Percentiles rank a stretch among this genome's conserved stretches.
Conservation (phyloP, 2,113 vertebrate genomes). For the Orientallactaga bullata region DNA sequence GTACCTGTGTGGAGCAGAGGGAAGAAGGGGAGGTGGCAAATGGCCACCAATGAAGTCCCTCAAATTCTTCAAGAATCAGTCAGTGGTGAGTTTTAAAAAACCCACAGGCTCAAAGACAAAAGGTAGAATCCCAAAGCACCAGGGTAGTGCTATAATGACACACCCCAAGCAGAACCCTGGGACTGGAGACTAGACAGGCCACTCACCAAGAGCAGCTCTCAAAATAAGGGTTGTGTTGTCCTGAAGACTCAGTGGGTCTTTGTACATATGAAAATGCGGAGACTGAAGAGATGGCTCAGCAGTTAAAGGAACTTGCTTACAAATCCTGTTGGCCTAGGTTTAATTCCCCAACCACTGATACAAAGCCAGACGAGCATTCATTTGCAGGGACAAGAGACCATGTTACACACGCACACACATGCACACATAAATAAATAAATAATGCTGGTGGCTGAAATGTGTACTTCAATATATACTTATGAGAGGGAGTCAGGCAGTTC, state of each 20-base stretch:
- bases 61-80: neutral
- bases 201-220: fast-evolving
- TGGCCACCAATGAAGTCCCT: neutral
- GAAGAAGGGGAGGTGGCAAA: neutral
- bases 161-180: neutral
- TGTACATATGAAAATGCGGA: neutral
- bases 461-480: no score
- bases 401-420: no score
- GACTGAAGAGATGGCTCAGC: neutral
- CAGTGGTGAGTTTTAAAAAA: neutral
- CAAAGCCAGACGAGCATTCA: no score
- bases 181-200: fast-evolving
- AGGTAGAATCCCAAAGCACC: neutral
- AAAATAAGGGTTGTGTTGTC: neutral
- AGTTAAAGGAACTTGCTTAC: no score
- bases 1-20: neutral
- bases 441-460: neutral
- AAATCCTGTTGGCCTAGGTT: no score
- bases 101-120: neutral
- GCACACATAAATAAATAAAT: no score
- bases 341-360: no score
- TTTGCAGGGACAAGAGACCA: no score
- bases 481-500: no score
- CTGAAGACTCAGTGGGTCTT: neutral
- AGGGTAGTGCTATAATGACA: fast-evolving